Percentiles rank a stretch among this genome's conserved stretches.
These are phyloP conservation scores for Prosopocoilus inquinatus DNA, from an alignment of 2,888 invertebrate genomes.

Conservation along the genomic window DNA sequence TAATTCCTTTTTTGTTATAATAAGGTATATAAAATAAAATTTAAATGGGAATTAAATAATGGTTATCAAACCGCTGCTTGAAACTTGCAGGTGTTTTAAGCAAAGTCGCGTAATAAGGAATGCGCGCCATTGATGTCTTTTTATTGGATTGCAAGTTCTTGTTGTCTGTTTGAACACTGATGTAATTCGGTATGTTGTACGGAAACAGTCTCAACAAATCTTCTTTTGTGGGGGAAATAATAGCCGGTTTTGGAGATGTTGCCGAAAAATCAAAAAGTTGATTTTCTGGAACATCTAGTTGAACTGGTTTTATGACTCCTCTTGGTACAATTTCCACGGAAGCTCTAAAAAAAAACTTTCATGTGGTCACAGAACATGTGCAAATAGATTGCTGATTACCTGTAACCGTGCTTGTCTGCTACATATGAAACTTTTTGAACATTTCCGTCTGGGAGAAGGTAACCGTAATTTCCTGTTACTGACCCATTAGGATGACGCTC, in stretches of 20 bases:
- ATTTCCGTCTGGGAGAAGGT: slow-evolving; percentile 62
- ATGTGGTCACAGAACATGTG: background rate
- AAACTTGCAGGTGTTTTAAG: background rate
- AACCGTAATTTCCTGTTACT: slow-evolving; percentile 71
- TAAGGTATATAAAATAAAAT: too few relatives aligned
- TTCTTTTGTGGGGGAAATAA: background rate
- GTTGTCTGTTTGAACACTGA: slow-evolving; percentile 7
- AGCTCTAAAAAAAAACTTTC: slow-evolving; percentile 7
- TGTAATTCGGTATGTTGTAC: slow-evolving; percentile 14
- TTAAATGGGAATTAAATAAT: slow-evolving; percentile 7
- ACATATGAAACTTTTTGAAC: slow-evolving; percentile 62
- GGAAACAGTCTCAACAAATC: slow-evolving; percentile 10
- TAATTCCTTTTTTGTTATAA: too few relatives aligned
- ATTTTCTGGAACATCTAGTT: slow-evolving; percentile 11
- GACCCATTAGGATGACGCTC: slow-evolving; percentile 69
- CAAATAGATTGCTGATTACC: slow-evolving; percentile 48
- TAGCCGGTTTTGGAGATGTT: background rate
- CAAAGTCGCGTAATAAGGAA: background rate
- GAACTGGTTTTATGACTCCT: slow-evolving; percentile 12
- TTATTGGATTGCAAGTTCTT: background rate
- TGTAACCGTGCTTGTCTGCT: slow-evolving; percentile 66
- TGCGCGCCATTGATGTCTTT: background rate
- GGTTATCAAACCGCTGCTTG: slow-evolving; percentile 1
- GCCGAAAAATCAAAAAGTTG: slow-evolving; percentile 14
- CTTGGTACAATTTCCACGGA: slow-evolving; percentile 15